These are phyloP conservation scores for Strix aluco DNA, from an alignment of 2,113 vertebrate genomes.

Conservation along the genomic window DNA sequence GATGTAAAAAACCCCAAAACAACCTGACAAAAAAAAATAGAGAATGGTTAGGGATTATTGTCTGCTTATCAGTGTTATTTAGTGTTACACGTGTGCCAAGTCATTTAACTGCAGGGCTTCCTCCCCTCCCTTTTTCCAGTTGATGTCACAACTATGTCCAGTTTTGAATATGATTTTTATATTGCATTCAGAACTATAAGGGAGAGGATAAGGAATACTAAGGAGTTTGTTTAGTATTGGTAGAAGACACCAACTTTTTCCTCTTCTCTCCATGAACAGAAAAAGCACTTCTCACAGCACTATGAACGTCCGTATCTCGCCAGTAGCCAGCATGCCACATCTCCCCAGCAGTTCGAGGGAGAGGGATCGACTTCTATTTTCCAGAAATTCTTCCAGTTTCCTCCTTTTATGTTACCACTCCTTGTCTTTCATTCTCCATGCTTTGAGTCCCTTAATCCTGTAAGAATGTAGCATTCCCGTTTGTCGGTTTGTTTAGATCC, in stretches of 20 bases:
- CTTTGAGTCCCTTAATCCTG: background rate
- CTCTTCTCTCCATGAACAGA: background rate
- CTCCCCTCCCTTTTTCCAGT: background rate
- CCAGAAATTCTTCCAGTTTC: background rate
- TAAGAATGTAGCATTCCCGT: background rate
- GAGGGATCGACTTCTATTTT: background rate
- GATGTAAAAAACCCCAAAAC: background rate
- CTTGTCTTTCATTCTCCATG: background rate
- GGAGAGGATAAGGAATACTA: background rate
- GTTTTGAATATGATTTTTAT: background rate
- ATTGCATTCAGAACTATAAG: background rate
- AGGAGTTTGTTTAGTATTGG: background rate
- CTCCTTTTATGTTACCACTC: background rate
- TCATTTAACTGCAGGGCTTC: background rate
- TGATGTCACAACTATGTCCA: background rate
- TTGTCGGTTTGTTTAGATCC: background rate
- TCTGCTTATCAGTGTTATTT: background rate
- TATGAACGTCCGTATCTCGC: fast-evolving
- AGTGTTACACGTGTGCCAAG: fast-evolving
- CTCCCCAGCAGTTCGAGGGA: background rate
- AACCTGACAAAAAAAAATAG: background rate
- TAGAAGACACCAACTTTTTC: background rate
- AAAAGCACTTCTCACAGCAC: background rate
- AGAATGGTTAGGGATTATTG: background rate
- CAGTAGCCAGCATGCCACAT: background rate